Base-by-base conservation (phyloP, 1,140 invertebrate genomes). In the Atta colombica region DNA sequence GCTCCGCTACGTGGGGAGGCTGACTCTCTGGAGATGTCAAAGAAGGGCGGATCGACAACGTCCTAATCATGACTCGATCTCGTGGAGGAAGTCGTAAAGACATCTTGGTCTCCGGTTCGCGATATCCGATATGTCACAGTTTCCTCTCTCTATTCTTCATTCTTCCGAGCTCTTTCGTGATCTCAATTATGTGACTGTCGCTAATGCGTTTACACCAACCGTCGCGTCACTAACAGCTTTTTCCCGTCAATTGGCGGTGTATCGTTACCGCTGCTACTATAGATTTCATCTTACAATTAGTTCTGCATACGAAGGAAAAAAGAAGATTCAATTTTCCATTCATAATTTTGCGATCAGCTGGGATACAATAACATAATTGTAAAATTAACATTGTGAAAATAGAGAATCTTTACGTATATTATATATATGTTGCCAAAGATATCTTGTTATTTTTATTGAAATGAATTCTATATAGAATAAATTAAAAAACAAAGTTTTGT, bases 51-150 rank as follows among this genome's bases (percentile, higher is more conserved):
- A 28, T 63, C 82, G 82, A 78, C 80, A 75, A 84, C 31, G 31
- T 85, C 74, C 82, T 85, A 85, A 85, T 85, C 82, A 51, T 66
- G 74, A 60, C 45, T 66, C 49, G 75, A 85, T 85, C 82, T 85
- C 71, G 21, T 31, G 21, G 31, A 85, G 82, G 49, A 85, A 85
- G 60, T 85, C 60, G 63, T 85, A 84, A 84, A 84, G 55, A 84
- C 21, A 51, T 84, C 69, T 39, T 39, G 8, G 8, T 18, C 28
- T 12, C 31, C n/a, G 66, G 69, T 51, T 75, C 69, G n/a, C n/a
- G 80, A 75, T 74, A 84, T 75, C 7, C 80, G 80, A 84, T 84
- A 84, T 75, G 69, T 75, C 69, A 55, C 55, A 61, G 69, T 84
- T 82, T 84, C 69, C 55, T 84, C 69, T 55, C 31, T 61, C 80